Evolutionary conservation across 2,113 vertebrate genomes (phyloP).

Genomic region (Alethe diademata): DNA sequence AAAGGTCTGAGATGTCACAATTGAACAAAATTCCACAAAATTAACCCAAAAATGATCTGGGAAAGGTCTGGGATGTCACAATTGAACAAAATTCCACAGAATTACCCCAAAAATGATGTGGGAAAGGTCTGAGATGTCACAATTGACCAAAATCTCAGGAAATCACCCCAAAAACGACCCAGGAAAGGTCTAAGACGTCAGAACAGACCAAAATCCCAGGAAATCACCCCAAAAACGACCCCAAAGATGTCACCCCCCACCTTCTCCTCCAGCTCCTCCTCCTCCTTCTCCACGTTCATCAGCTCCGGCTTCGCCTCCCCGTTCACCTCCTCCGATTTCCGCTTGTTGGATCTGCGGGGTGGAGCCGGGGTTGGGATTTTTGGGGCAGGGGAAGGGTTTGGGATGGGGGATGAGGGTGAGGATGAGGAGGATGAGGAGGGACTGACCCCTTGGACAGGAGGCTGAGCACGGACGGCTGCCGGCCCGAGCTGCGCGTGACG

Average conservation of each 20-base stretch:
- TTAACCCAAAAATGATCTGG: not conserved
- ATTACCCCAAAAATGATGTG: not conserved
- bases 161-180: rapidly evolving
- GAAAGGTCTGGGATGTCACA: not conserved
- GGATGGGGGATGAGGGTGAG: not conserved
- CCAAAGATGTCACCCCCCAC: rapidly evolving
- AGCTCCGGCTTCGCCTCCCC: conserved; percentile 67
- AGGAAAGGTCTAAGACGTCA: rapidly evolving
- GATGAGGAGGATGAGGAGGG: not conserved
- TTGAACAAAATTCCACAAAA: not conserved
- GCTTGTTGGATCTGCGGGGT: conserved; percentile 75
- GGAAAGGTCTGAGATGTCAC: too few species aligned
- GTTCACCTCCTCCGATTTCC: conserved; percentile 85
- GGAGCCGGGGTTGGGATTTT: rapidly evolving
- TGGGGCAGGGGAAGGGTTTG: not conserved
- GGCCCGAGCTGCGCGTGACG: conserved; percentile 83
- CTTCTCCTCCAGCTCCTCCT: conserved; percentile 56
- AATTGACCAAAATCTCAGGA: not conserved
- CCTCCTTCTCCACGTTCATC: conserved; percentile 56
- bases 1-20: rapidly evolving
- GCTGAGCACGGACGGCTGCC: conserved; percentile 84
- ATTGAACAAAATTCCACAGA: too few species aligned
- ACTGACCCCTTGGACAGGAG: conserved; percentile 88
- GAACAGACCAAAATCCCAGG: rapidly evolving
- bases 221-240: not conserved